These are phyloP conservation scores for Malacoraja senta DNA, from an alignment of 2,797 vertebrate genomes.

Conservation along the genomic window DNA sequence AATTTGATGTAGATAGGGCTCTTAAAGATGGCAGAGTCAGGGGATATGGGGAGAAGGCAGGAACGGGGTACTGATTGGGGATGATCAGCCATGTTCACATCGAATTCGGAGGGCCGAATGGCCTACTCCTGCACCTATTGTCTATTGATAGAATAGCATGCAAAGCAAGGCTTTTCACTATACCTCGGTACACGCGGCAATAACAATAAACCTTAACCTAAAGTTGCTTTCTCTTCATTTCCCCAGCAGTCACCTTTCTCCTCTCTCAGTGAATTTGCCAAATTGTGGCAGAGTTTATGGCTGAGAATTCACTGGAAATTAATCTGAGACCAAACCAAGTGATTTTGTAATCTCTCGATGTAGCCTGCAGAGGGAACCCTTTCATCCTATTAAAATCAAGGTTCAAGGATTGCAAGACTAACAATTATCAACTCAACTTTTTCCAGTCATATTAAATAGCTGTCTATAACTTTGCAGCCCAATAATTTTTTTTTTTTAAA, in stretches of 20 bases:
- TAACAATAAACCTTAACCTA: too few species aligned
- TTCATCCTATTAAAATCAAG: background rate
- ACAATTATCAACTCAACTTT: background rate
- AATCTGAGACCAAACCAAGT: background rate
- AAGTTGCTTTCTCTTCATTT: background rate
- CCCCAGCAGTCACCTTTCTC: background rate
- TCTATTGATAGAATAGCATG: too few species aligned
- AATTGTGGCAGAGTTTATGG: background rate
- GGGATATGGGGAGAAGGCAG: too few species aligned
- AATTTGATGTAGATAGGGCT: too few species aligned
- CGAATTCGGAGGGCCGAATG: too few species aligned
- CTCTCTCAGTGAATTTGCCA: background rate
- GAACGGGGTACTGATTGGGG: too few species aligned
- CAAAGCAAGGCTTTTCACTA: too few species aligned
- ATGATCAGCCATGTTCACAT: too few species aligned
- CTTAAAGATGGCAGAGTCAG: too few species aligned
- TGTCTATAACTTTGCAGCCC: background rate
- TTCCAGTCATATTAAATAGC: background rate
- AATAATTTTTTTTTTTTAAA: too few species aligned
- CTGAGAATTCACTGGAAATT: background rate
- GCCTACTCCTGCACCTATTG: too few species aligned
- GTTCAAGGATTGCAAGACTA: background rate
- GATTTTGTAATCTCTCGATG: background rate
- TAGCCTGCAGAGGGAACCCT: background rate
- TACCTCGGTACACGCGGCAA: too few species aligned